phyloP scores from a whole-genome alignment of 2,113 vertebrate species.

The Grantiella picta region DNA sequence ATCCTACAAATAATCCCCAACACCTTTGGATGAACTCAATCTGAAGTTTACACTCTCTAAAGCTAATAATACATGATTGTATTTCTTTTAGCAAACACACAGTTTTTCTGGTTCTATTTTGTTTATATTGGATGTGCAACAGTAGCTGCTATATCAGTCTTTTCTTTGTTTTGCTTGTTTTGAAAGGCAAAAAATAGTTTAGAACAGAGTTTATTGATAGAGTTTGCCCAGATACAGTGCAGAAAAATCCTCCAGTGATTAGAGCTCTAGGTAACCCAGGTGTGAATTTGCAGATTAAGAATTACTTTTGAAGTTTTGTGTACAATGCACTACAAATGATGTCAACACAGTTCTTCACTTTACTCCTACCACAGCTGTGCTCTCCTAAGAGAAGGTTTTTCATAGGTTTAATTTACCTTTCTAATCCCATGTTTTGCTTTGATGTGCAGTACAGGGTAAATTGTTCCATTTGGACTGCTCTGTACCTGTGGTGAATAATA shows the following conservation, averaged over 20 bases:
- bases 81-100: neutral
- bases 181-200: neutral
- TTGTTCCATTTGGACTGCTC: neutral
- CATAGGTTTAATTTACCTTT: neutral
- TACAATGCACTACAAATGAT: neutral
- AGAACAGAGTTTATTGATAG: neutral
- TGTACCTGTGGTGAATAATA: neutral
- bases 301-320: neutral
- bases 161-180: neutral
- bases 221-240: neutral
- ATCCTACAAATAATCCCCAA: neutral
- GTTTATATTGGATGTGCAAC: neutral
- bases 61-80: neutral
- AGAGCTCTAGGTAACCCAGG: neutral
- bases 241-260: neutral
- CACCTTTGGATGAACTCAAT: neutral
- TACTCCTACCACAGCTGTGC: neutral
- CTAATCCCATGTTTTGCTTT: neutral
- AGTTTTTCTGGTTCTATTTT: neutral
- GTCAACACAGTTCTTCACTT: neutral
- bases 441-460: neutral
- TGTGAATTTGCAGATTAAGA: neutral
- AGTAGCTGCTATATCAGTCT: neutral
- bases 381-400: neutral
- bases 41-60: neutral